These are phyloP conservation scores for Tetragonula clypearis DNA, from an alignment of 1,140 invertebrate species.

Conservation along the genomic window DNA sequence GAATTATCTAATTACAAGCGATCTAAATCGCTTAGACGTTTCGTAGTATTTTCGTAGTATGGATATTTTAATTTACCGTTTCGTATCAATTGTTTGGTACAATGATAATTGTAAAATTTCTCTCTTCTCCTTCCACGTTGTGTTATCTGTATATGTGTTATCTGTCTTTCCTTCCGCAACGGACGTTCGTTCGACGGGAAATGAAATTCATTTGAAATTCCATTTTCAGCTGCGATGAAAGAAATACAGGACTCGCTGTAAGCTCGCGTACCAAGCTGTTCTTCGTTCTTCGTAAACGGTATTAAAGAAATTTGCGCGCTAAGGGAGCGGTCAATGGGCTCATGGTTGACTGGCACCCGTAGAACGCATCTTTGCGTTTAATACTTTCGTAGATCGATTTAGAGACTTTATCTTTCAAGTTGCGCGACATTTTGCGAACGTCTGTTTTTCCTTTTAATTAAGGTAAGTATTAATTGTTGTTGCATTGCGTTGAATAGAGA, in stretches of 20 bases:
- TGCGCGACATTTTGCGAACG: not conserved
- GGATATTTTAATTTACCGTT: not conserved
- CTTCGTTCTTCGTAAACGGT: not conserved
- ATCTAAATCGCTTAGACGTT: not conserved
- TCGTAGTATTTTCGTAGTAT: not conserved
- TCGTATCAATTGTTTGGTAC: not conserved
- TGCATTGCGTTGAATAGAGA: not conserved
- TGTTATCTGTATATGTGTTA: no score
- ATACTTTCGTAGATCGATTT: conserved; percentile 13
- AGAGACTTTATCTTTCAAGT: conserved; percentile 18
- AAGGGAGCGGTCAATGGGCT: conserved; percentile 75
- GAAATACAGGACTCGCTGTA: not conserved
- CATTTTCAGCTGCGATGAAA: not conserved
- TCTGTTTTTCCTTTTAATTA: not conserved
- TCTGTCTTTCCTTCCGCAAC: not conserved
- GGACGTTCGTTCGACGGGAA: not conserved
- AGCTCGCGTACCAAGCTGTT: not conserved
- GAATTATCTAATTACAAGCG: no score
- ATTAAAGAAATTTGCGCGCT: conserved; percentile 62
- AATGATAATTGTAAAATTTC: not conserved
- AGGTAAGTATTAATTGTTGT: conserved; percentile 5
- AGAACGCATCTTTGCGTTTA: conserved; percentile 56
- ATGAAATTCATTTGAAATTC: not conserved
- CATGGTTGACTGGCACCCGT: conserved; percentile 67
- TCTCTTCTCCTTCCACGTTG: not conserved